phyloP scores from a whole-genome alignment of 2,797 vertebrate genomes.

The Octomys mimax region DNA sequence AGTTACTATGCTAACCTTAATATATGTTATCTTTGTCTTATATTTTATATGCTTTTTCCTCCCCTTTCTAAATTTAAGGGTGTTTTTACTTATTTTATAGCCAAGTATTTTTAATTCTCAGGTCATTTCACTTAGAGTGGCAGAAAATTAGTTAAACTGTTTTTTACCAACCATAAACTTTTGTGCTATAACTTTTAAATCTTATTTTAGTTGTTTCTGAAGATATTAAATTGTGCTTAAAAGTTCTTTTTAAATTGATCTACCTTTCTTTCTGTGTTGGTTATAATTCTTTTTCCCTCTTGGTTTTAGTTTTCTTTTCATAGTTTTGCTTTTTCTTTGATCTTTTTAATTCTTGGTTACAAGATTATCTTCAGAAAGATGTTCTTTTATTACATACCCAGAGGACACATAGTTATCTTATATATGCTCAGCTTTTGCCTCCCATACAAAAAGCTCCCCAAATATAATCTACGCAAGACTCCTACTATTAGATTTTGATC shows the following conservation, averaged over 20 bases:
- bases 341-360: not conserved
- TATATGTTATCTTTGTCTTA: not conserved
- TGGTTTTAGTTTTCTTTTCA: not conserved
- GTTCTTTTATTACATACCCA: not conserved
- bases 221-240: not conserved
- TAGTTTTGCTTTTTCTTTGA: not conserved
- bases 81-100: not conserved
- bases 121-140: not conserved
- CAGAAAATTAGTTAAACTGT: not conserved
- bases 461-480: not conserved
- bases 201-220: not conserved
- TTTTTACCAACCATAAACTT: not conserved
- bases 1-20: not conserved
- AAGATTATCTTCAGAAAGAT: not conserved
- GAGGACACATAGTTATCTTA: not conserved
- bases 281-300: not conserved
- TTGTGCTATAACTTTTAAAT: not conserved
- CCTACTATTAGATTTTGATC: not conserved
- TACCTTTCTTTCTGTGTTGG: not conserved
- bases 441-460: not conserved
- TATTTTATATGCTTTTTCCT: not conserved
- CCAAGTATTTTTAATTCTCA: not conserved
- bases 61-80: not conserved
- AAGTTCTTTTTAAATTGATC: not conserved
- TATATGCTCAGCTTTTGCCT: not conserved